phyloP scores from a whole-genome alignment of 2,888 invertebrate species.

The Subacronicta megacephala region DNA sequence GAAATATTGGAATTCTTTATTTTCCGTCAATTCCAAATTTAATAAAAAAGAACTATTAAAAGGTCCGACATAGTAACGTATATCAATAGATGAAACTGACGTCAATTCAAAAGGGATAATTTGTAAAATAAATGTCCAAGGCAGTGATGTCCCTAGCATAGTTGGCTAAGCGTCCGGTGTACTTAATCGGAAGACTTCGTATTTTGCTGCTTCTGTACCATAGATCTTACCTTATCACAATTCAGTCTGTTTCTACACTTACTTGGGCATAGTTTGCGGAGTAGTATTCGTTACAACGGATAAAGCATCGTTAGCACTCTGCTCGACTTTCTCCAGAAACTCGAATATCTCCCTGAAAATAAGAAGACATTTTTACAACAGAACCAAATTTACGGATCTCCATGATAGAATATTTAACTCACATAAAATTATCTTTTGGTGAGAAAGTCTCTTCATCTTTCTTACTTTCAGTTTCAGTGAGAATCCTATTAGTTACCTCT shows the following conservation, averaged over 20 bases:
- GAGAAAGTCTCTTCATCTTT: conserved; percentile 65
- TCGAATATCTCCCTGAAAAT: conserved; percentile 90
- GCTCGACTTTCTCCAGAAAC: conserved; percentile 91
- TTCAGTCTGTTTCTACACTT: conserved; percentile 45
- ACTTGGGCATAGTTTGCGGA: conserved; percentile 83
- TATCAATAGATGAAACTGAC: no score
- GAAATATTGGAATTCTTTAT: no score
- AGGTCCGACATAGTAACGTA: no score
- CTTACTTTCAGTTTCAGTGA: conserved; percentile 62
- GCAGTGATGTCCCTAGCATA: no score
- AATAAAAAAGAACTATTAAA: no score
- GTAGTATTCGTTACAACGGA: conserved; percentile 79
- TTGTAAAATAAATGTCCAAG: no score
- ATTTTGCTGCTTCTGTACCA: no score
- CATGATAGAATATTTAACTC: conserved; percentile 64
- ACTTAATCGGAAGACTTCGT: no score
- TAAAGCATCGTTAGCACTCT: conserved; percentile 85
- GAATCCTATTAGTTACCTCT: conserved; percentile 58
- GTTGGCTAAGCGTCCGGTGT: no score
- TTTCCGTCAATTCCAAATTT: no score
- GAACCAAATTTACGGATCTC: neutral
- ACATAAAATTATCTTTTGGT: conserved; percentile 85
- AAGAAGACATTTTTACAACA: neutral
- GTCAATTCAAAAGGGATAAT: no score
- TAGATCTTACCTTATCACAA: neutral